Base-by-base conservation (phyloP, 2,888 invertebrate species). In the Peribatodes rhomboidaria region DNA sequence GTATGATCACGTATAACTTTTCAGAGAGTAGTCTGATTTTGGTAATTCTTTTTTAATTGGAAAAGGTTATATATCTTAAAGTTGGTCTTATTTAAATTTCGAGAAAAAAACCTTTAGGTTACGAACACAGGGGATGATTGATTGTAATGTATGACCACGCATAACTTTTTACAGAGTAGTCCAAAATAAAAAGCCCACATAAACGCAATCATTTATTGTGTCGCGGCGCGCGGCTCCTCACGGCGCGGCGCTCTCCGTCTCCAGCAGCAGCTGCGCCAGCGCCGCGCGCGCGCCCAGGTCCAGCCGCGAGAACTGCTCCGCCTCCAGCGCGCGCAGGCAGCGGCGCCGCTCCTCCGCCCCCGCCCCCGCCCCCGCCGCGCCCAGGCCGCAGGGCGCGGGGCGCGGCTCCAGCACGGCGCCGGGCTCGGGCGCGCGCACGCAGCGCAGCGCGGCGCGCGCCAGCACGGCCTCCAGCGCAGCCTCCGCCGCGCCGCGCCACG, bases 351-450 rank as follows among this genome's bases (percentile, higher is more conserved):
- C n/a, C 14, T 39, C 39, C 3, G 64, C 37, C 39, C 63, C 55
- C 39, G 50, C 53, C 59, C 33, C 65, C 35, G 31, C 35, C 44
- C 41, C 35, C n/a, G 47, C 50, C 8, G 46, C 46, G 39, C 55
- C 62, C 50, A 42, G 55, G 65, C 49, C 71, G 74, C 73, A 76
- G 64, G 75, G 78, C 67, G 69, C 68, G 47, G 72, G 70, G 57
- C 63, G 78, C 64, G 79, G 79, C 68, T 62, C 57, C 72, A 82
- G 76, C 67, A 84, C 76, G 16, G 98, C 88, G 71, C 96, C 95
- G 52, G 98, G 97, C 83, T 98, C 98, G 8, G 97, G 96, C 27
- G 96, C 97, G 58, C 97, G 94, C 82, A 98, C 94, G 47, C 96
- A 94, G 85, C 97, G 97, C 59, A 97, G 84, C 61, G 95, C 31